Evolutionary conservation across 2,113 vertebrate genomes (phyloP).

Genomic region (Erinaceus europaeus): DNA sequence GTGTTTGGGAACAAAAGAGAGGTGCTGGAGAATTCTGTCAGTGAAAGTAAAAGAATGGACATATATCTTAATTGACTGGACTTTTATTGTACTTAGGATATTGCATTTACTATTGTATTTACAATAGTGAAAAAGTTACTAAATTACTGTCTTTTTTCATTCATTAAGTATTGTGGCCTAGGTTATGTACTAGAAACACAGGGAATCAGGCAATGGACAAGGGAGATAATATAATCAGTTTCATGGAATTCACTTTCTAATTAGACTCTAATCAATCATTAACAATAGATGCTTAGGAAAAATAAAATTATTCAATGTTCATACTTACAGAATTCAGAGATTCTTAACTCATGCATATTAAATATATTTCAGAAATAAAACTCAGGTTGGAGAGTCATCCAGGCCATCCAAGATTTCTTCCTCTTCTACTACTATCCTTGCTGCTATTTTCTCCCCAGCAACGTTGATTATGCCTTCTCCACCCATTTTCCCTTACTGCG

Average conservation of each 20-base stretch:
- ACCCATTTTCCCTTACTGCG: not conserved
- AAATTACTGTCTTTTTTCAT: too few species aligned
- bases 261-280: not conserved
- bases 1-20: not conserved
- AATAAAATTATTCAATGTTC: not conserved
- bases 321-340: constrained; percentile 4
- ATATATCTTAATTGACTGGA: not conserved
- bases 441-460: not conserved
- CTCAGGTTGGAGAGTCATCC: not conserved
- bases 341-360: not conserved
- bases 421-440: not conserved
- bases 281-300: not conserved
- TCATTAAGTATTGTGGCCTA: constrained; percentile 8
- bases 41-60: not conserved
- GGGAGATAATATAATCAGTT: not conserved
- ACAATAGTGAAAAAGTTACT: too few species aligned
- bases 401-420: not conserved
- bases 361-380: constrained; percentile 7
- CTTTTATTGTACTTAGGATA: not conserved
- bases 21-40: not conserved
- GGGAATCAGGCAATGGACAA: not conserved
- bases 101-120: not conserved
- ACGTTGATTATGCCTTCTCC: not conserved
- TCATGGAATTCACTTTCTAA: not conserved
- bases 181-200: not conserved